A percentile compares a stretch with the other conserved stretches of the same genome.
Conservation (phyloP, 2,797 vertebrate genomes). For the Enteromius afrohamiltoni region DNA sequence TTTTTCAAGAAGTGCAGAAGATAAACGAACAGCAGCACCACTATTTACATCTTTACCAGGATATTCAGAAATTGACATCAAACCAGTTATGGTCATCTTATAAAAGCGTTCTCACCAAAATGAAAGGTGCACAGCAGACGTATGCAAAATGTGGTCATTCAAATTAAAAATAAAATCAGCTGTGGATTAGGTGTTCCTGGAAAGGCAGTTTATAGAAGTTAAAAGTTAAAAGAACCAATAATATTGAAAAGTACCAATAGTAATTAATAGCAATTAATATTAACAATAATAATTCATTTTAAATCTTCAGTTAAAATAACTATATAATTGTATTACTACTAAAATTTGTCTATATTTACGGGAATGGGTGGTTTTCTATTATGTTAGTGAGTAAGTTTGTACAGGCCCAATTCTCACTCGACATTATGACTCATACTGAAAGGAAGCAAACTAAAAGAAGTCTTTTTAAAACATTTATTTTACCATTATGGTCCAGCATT, state of each 20-base stretch:
- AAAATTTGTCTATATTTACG: neutral
- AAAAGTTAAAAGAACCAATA: neutral
- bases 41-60: neutral
- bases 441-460: neutral
- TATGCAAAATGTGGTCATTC: constrained; percentile 24
- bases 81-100: neutral
- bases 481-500: neutral
- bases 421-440: neutral
- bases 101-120: neutral
- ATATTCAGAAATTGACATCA: neutral
- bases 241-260: neutral
- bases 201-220: no score
- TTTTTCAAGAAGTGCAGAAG: neutral
- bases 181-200: neutral
- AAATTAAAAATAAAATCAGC: neutral
- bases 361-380: neutral
- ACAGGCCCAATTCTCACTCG: neutral
- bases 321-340: neutral
- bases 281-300: neutral
- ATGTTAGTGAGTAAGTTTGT: neutral
- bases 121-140: neutral
- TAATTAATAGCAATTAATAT: neutral
- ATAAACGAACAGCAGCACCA: neutral
- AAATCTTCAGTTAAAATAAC: neutral
- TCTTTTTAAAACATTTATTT: neutral